Base-by-base conservation (phyloP, 2,888 invertebrate species). In the Lepidochitona cinerea region DNA sequence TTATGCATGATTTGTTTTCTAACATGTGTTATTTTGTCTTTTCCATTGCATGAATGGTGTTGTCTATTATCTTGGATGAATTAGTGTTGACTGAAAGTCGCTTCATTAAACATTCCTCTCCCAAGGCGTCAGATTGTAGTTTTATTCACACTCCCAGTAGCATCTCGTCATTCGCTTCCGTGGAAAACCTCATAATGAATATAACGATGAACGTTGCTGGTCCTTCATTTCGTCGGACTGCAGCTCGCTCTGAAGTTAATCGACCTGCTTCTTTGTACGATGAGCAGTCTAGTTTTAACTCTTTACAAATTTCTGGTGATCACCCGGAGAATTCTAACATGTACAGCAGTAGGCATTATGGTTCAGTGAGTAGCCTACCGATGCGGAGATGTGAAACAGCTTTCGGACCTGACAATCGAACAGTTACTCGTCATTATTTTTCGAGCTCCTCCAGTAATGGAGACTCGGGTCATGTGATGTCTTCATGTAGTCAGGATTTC, bases 161-260 rank as follows among this genome's bases (percentile, higher is more conserved):
- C 75, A 69, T 86, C 33, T 81, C 83, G 72, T 83, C 84, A 14
- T 87, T 84, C 70, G 81, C 84, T 32, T 89, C 89, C 6, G 83
- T 88, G 29, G 89, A 89, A 78, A 87, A 89, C 68, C 83, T 88
- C n/a, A 74, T 88, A 59, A 49, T 85, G 73, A 81, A 84, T 76
- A 75, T 86, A 76, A 87, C 85, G 35, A 79, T 66, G 35, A 66
- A 66, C 66, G 18, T 23, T 32, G 66, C 66, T 5, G 66, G 66
- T 32, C 66, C 37, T 36, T 35, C 23, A 3, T 66, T 18, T n/a
- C 66, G 36, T 14, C 18, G 37, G 14, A 23, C 37, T 36, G 66
- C 35, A n/a, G 35, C n/a, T 4, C 18, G 12, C 9, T 3, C 3
- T 1, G n/a, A n/a, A n/a, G 37, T n/a, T 35, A 35, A 14, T 3